phyloP scores from a whole-genome alignment of 2,797 vertebrate genomes.

The Pitangus sulphuratus region DNA sequence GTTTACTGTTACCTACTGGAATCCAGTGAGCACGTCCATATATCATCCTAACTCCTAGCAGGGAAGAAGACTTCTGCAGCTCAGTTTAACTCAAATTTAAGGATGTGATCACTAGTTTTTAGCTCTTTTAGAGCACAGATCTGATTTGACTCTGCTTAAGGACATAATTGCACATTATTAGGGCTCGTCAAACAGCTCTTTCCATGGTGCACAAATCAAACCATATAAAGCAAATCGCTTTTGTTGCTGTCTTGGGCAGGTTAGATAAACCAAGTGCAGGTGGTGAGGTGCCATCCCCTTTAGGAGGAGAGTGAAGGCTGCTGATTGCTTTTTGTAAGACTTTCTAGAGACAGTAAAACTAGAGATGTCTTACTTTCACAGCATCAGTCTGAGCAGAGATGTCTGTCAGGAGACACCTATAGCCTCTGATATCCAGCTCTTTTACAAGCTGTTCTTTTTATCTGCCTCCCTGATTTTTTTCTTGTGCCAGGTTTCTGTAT shows the following conservation, averaged over 20 bases:
- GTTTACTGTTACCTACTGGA: background rate
- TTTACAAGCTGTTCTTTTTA: background rate
- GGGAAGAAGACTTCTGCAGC: background rate
- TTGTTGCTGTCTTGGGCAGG: background rate
- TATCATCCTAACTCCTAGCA: background rate
- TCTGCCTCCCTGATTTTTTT: background rate
- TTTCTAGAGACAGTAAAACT: background rate
- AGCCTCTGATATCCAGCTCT: background rate
- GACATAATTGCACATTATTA: background rate
- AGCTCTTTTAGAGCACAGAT: background rate
- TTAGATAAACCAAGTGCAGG: background rate
- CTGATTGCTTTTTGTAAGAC: background rate
- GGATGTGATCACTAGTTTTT: background rate
- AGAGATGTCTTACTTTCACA: background rate
- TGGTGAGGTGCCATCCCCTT: background rate
- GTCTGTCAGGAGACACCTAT: background rate
- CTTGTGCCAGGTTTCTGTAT: background rate
- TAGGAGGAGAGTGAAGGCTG: background rate
- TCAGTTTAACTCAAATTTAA: background rate
- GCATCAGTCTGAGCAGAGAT: background rate
- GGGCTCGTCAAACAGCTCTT: background rate
- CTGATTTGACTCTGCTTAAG: background rate
- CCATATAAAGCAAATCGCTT: background rate
- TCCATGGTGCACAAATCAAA: background rate
- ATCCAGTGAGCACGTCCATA: background rate